Conservation (phyloP, 2,797 vertebrate species). For the Aphelocoma californica region DNA sequence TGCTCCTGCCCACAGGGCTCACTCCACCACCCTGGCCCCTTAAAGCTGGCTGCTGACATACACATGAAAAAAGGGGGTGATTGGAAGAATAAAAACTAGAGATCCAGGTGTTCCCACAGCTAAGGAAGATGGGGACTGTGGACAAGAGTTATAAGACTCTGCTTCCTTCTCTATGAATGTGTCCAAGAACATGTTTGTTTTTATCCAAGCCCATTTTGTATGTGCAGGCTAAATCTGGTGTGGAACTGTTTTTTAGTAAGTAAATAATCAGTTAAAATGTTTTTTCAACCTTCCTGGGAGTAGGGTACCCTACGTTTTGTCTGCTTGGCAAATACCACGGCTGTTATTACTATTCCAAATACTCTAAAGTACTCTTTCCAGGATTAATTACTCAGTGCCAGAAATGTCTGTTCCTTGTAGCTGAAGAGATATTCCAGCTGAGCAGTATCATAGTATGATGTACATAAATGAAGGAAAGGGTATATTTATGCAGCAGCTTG, state of each 20-base stretch:
- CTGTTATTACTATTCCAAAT: neutral
- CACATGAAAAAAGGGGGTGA: fast-evolving
- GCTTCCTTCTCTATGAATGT: neutral
- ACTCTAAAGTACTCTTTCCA: neutral
- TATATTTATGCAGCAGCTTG: neutral
- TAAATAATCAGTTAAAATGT: neutral
- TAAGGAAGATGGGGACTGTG: neutral
- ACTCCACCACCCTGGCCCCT: no score
- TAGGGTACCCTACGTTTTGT: neutral
- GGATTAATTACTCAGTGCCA: neutral
- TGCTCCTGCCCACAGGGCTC: neutral
- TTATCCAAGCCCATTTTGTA: neutral
- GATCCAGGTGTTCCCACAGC: neutral
- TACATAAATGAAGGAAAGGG: neutral
- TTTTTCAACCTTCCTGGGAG: neutral
- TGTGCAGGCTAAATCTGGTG: neutral
- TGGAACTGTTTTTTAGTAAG: neutral
- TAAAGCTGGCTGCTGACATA: neutral
- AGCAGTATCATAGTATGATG: neutral
- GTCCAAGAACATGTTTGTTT: fast-evolving
- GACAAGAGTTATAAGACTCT: neutral
- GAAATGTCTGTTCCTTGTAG: neutral
- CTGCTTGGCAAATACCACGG: neutral
- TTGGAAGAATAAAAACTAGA: neutral
- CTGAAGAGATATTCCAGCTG: neutral